Evolutionary conservation across 2,888 invertebrate species (phyloP).

Genomic region (Pachymerium ferrugineum): DNA sequence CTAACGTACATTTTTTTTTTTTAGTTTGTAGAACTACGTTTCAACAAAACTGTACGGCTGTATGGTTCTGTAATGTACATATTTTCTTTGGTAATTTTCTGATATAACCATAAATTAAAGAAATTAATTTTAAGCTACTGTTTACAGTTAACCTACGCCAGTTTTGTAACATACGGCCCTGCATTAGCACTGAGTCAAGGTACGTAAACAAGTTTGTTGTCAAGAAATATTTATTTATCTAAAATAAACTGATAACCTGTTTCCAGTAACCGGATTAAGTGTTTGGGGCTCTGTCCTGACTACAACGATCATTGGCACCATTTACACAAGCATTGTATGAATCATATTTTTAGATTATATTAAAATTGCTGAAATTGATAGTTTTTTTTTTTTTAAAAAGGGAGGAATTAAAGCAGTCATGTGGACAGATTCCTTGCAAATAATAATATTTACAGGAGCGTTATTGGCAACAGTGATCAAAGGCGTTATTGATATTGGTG

Average conservation of each 20-base stretch:
- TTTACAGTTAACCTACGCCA: slow-evolving; percentile 23
- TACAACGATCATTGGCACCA: slow-evolving; percentile 24
- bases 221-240: background rate
- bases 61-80: background rate
- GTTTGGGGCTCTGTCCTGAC: slow-evolving; percentile 27
- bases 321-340: slow-evolving; percentile 28
- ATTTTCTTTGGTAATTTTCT: background rate
- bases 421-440: slow-evolving; percentile 28
- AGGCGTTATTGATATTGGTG: slow-evolving; percentile 30
- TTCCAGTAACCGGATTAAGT: slow-evolving; percentile 29
- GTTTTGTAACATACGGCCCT: slow-evolving; percentile 29
- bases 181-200: slow-evolving; percentile 31
- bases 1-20: no score
- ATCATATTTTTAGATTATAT: no score
- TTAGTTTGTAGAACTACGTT: background rate
- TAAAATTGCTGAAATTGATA: background rate
- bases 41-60: background rate
- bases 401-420: slow-evolving; percentile 32
- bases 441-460: slow-evolving; percentile 16
- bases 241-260: background rate
- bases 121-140: no score
- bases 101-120: no score
- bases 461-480: slow-evolving; percentile 23
- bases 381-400: background rate
- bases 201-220: background rate